Evolutionary conservation across 1,140 invertebrate genomes (phyloP), one percentile per base, ranked within the genome.

Genomic region (Pseudobourletiella spinata): DNA sequence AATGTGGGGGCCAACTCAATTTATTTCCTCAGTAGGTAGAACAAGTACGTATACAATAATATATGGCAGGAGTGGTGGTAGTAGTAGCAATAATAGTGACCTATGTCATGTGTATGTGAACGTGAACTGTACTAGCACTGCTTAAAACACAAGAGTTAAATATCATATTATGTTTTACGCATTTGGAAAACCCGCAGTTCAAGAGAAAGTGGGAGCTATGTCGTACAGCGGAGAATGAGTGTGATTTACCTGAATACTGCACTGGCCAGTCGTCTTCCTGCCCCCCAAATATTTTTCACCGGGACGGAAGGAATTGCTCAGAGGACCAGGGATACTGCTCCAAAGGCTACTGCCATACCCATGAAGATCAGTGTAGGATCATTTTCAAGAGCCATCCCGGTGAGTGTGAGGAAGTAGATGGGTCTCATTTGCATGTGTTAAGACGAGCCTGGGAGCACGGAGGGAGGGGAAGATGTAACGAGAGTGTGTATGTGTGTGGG

Each of bases 221-320:
- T 73, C 80, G 95, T 14, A 76, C 79, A 0, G 82, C 86, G 0
- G 82, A 85, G 42, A 85, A 86, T 59, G 89, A 94, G 72, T 99
- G 96, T 78, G 95, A 98, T 76, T 74, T 98, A 42, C 86, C 94
- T 0, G 96, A 99, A 75, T 97, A 84, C 74, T 99, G 96, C 75
- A 88, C 88, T 1, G 95, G 59, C 22, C 48, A 58, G 29, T 43
- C 79, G 80, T 26, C 90, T 89, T 25, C 81, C 84, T 98, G 94
- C 78, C 93, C 93, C 0, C 62, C 73, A 1, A 89, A 96, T 75
- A 82, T 90, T 1, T 86, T 86, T 74, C 87, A 91, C 68, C 92
- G 92, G 76, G 95, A 96, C 73, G 93, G 93, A 0, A 86, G 84
- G 43, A 79, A 83, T 1, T 97, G 92, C 74, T 82, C 82, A 29